These are phyloP conservation scores for Synanthedon myopaeformis DNA, from an alignment of 2,888 invertebrate genomes.

Conservation along the genomic window DNA sequence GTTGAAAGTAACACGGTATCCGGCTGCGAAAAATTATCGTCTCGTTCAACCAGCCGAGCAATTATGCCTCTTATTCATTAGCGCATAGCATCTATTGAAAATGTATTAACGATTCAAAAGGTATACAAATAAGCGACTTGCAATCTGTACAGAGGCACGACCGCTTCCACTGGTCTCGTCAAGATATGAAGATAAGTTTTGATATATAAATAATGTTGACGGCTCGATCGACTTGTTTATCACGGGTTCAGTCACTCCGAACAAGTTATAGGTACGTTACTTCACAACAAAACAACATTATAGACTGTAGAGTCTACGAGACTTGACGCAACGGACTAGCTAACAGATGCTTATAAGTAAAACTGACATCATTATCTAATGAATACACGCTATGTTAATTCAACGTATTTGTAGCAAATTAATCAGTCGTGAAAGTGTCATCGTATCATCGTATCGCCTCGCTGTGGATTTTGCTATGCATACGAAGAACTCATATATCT, in stretches of 20 bases:
- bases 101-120: neutral
- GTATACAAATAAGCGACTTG: neutral
- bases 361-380: too few relatives aligned
- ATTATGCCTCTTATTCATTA: slow-evolving; percentile 24
- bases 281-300: neutral
- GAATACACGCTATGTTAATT: too few relatives aligned
- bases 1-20: slow-evolving; percentile 66
- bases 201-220: slow-evolving; percentile 15
- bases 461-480: too few relatives aligned
- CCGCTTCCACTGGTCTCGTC: slow-evolving; percentile 15
- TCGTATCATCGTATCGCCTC: too few relatives aligned
- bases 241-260: slow-evolving; percentile 17
- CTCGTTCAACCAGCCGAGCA: slow-evolving; percentile 19
- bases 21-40: slow-evolving; percentile 63
- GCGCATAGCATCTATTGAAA: slow-evolving; percentile 13
- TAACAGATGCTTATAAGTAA: too few relatives aligned
- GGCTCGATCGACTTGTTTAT: slow-evolving; percentile 18
- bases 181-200: slow-evolving; percentile 18
- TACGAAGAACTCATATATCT: too few relatives aligned
- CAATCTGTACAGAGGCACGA: slow-evolving; percentile 4
- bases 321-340: neutral
- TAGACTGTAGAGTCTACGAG: neutral
- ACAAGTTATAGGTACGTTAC: neutral
- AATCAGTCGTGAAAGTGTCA: too few relatives aligned
- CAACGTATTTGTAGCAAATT: too few relatives aligned